Percentiles rank a stretch among this genome's conserved stretches.
phyloP scores from a whole-genome alignment of 2,797 vertebrate species.

The Tokudaia tokunoshimensis region DNA sequence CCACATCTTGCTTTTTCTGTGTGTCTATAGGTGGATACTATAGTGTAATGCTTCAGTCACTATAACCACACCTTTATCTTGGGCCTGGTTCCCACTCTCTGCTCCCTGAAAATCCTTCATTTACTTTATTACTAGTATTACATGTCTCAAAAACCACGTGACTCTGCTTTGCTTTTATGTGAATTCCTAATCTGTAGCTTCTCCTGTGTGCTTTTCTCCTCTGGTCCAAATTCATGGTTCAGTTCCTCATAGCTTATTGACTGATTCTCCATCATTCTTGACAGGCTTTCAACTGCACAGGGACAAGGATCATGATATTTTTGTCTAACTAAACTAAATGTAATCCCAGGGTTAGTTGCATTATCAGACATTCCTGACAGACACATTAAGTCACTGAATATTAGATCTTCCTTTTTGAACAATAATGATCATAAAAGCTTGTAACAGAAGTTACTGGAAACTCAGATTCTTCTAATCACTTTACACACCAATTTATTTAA shows the following conservation, averaged over 20 bases:
- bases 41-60: not conserved
- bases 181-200: not conserved
- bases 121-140: not conserved
- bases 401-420: not conserved
- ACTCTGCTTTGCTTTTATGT: not conserved
- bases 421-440: not conserved
- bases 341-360: not conserved
- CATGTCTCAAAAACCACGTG: not conserved
- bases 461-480: not conserved
- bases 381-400: not conserved
- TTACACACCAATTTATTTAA: not conserved
- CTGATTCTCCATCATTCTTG: not conserved
- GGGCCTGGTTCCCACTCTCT: not conserved
- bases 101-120: not conserved
- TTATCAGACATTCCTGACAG: not conserved
- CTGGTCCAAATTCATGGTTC: not conserved
- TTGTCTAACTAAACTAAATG: not conserved
- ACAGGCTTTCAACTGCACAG: not conserved
- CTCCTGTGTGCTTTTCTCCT: not conserved
- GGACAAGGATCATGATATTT: not conserved
- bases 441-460: not conserved
- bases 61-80: not conserved
- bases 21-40: not conserved
- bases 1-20: not conserved
- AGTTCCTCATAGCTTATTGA: not conserved